These are phyloP conservation scores for Pelodytes ibericus DNA, from an alignment of 2,797 vertebrate genomes.

Conservation along the genomic window DNA sequence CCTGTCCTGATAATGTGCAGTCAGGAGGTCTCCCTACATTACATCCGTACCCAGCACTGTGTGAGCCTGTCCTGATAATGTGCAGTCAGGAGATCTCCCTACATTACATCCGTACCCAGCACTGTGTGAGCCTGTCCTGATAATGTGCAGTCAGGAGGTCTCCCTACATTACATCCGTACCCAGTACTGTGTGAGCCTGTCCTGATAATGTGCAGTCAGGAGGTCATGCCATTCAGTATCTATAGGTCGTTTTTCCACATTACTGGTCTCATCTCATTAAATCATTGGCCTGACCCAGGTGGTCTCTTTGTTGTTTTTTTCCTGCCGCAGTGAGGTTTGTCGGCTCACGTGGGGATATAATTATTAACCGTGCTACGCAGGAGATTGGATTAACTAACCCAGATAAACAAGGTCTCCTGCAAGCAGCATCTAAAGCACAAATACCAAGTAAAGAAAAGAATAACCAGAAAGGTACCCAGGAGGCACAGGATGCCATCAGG, in stretches of 20 bases:
- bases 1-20: too few species aligned
- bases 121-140: too few species aligned
- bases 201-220: too few species aligned
- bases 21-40: too few species aligned
- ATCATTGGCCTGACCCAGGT: neutral
- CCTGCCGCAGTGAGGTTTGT: neutral
- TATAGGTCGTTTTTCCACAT: neutral
- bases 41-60: too few species aligned
- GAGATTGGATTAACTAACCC: constrained; percentile 1
- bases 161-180: too few species aligned
- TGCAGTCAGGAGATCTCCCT: too few species aligned
- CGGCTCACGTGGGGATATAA: neutral
- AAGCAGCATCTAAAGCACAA: neutral
- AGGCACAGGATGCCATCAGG: neutral
- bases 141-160: too few species aligned
- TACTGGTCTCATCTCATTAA: neutral
- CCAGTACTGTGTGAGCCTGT: too few species aligned
- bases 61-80: too few species aligned
- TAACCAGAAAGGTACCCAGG: neutral
- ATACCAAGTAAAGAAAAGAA: neutral
- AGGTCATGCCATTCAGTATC: too few species aligned
- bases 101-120: too few species aligned
- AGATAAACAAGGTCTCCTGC: constrained; percentile 8
- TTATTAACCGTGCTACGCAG: neutral
- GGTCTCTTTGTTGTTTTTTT: neutral